Percentiles rank a stretch among this genome's conserved stretches.
Evolutionary conservation across 2,113 vertebrate species (phyloP).

Genomic region (Pteronura brasiliensis): DNA sequence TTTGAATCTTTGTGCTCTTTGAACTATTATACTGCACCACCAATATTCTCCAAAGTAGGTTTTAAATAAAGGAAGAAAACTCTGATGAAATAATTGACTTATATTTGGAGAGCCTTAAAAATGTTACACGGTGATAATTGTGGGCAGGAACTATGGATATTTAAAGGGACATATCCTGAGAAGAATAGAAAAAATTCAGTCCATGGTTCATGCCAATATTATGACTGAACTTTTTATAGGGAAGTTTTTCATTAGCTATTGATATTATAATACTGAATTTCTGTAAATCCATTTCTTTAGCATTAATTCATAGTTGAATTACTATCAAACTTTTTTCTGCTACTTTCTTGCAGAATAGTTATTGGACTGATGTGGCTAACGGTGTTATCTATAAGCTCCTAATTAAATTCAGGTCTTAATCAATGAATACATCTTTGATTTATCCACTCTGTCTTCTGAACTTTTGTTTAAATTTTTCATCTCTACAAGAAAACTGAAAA

Average conservation of each 20-base stretch:
- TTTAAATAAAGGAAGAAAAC: neutral
- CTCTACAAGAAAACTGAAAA: conserved; percentile 16
- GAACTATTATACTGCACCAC: neutral
- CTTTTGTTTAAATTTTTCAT: neutral
- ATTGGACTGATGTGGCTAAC: neutral
- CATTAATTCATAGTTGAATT: neutral
- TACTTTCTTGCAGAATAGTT: conserved; percentile 10
- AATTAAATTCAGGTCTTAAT: conserved; percentile 37
- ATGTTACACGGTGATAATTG: neutral
- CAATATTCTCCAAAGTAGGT: neutral
- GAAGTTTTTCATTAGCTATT: neutral
- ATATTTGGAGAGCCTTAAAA: conserved; percentile 1
- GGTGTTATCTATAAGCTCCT: neutral
- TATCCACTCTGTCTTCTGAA: conserved; percentile 32
- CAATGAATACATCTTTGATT: conserved; percentile 35
- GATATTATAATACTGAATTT: conserved; percentile 6
- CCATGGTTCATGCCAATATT: neutral
- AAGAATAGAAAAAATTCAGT: neutral
- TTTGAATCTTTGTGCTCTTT: neutral
- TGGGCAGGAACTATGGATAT: neutral
- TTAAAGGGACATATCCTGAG: neutral
- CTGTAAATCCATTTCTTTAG: neutral
- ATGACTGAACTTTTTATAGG: neutral
- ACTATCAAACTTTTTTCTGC: neutral
- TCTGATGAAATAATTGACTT: neutral